Base-by-base conservation (phyloP, 2,113 vertebrate genomes). In the Mohoua ochrocephala region DNA sequence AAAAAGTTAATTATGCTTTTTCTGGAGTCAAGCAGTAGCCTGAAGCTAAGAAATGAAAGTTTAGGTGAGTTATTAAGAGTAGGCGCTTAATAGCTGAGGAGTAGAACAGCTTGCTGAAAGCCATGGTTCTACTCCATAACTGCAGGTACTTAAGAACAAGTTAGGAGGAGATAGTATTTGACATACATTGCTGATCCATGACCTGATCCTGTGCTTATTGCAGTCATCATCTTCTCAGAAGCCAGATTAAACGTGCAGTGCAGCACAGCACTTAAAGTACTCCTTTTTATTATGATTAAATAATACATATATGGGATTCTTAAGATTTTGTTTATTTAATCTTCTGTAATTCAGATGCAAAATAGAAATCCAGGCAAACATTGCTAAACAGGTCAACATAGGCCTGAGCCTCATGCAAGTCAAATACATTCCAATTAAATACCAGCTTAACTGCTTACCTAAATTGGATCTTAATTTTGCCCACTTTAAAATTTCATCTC, bases 41-140 rank as follows among this genome's bases (percentile, higher is more conserved):
- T 73, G 71, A 87, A 96, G 89, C 53, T 68, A 93, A 85, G 69
- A 77, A 86, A 52, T 88, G 27, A 85, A 92, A 84, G 45, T 93
- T 95, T 73, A 88, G 86, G 53, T 93, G 79, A 95, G 83, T 95
- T 95, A 94, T 88, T 90, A 96, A 93, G 60, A 89, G 49, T 41
- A 71, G 39, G 41, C 27, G 59, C 56, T 91, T 94, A 80, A 82
- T 52, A 64, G 83, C 84, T 77, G 50, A 87, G 57, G 45, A 64
- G 37, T 60, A 71, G 73, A 79, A 84, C 53, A 73, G 69, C 44
- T 69, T 78, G 50, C 35, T 91, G 68, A 91, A 82, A 94, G n/a
- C 50, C 70, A 80, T 21, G 7, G 12, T 63, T 95, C 54, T 77
- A 63, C 50, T 84, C 57, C 33, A 41, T 96, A 86, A 95, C 63